These are phyloP conservation scores for Phacellophora camtschatica DNA, from an alignment of 30 jellyfish, hydroid and myxozoan genomes.

Conservation along the genomic window DNA sequence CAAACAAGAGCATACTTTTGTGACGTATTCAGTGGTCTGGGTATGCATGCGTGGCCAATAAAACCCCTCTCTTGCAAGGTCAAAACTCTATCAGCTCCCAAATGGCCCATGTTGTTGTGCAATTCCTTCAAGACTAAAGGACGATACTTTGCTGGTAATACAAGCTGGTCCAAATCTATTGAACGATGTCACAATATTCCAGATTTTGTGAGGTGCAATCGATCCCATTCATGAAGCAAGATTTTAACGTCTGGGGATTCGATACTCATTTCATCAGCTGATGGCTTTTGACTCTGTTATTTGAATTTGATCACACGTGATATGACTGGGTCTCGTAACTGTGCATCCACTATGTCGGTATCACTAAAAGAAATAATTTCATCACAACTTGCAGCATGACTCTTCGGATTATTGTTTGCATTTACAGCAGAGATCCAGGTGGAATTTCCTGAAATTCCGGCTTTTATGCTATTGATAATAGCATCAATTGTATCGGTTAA, in stretches of 20 bases:
- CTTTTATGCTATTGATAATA: not conserved
- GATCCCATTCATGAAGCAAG: not conserved
- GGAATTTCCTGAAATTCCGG: not conserved
- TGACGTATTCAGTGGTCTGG: slow-evolving; percentile 9
- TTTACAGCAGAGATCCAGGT: slow-evolving; percentile 33
- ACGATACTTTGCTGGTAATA: slow-evolving; percentile 8
- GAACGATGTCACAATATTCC: slow-evolving; percentile 7
- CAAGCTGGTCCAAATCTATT: not conserved
- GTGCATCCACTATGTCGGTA: not conserved
- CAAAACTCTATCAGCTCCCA: slow-evolving; percentile 41
- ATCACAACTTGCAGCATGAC: not conserved
- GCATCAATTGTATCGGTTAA: slow-evolving; percentile 1
- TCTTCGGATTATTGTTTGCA: not conserved
- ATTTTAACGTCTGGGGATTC: not conserved
- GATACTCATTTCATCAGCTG: slow-evolving; percentile 2
- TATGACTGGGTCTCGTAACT: slow-evolving; percentile 18
- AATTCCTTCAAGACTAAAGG: not conserved
- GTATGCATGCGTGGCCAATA: slow-evolving; percentile 49
- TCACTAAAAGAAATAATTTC: not conserved
- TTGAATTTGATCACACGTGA: slow-evolving; percentile 16
- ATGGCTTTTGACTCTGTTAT: slow-evolving; percentile 6
- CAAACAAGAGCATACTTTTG: slow-evolving; percentile 24
- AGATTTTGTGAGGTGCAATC: not conserved
- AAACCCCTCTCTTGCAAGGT: slow-evolving; percentile 11
- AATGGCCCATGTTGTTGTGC: slow-evolving; percentile 51